phyloP scores from a whole-genome alignment of 2,888 invertebrate species.

The Heliconius ismenius region DNA sequence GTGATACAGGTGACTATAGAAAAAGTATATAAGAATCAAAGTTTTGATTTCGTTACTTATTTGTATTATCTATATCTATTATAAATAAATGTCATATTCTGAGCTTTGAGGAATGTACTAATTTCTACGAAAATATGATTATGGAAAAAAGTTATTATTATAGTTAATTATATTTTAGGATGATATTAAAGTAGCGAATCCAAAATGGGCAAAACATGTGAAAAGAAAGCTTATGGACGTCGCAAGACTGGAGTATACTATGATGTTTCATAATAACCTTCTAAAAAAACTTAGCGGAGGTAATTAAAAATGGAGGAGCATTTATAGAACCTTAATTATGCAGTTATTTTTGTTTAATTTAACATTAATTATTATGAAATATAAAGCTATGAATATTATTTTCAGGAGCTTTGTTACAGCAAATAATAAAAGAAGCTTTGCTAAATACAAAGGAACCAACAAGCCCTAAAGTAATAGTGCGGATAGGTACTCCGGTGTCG shows the following conservation, averaged over 20 bases:
- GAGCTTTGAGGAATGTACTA: too few species aligned
- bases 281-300: slow-evolving; percentile 80
- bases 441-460: slow-evolving; percentile 54
- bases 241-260: slow-evolving; percentile 77
- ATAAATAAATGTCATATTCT: too few species aligned
- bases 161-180: slow-evolving; percentile 55
- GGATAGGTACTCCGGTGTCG: slow-evolving; percentile 84
- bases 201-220: slow-evolving; percentile 80
- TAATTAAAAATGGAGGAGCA: slow-evolving; percentile 42
- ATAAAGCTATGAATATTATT: background rate
- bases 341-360: background rate
- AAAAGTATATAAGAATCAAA: too few species aligned
- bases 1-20: slow-evolving; percentile 66
- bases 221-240: slow-evolving; percentile 78
- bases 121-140: background rate
- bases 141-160: background rate
- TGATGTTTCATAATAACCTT: slow-evolving; percentile 77
- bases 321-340: background rate
- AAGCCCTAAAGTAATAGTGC: slow-evolving; percentile 73
- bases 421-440: slow-evolving; percentile 79
- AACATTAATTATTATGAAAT: background rate
- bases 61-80: too few species aligned
- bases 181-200: slow-evolving; percentile 77
- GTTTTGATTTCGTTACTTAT: too few species aligned
- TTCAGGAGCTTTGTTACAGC: slow-evolving; percentile 78